Conservation (phyloP, 2,888 invertebrate genomes). For the Drosophila nr. medialis region DNA sequence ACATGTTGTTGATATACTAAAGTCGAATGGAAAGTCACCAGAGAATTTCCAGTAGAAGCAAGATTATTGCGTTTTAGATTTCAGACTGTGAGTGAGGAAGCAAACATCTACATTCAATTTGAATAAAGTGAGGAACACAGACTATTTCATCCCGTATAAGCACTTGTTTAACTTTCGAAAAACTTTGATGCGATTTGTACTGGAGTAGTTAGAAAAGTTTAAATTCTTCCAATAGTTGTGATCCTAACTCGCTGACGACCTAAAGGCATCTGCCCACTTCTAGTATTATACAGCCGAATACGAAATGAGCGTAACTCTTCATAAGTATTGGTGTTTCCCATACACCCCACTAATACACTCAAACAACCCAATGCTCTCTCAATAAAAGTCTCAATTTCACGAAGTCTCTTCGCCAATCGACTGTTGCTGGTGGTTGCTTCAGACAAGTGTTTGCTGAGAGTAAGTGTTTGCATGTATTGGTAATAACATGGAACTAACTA, state of each 20-base stretch:
- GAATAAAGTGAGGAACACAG: background rate
- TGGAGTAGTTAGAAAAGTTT: background rate
- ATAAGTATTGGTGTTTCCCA: conserved; percentile 31
- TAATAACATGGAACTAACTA: conserved; percentile 22
- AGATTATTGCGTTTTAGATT: conserved; percentile 15
- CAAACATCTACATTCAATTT: background rate
- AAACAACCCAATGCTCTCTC: conserved; percentile 29
- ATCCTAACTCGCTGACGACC: conserved; percentile 21
- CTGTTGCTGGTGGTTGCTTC: background rate
- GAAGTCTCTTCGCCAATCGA: conserved; percentile 2
- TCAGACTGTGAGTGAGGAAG: background rate
- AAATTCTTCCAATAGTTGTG: background rate
- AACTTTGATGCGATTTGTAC: background rate
- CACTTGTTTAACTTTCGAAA: background rate
- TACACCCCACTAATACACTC: conserved; percentile 36
- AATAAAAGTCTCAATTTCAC: conserved; percentile 14
- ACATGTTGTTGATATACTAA: conserved; percentile 23
- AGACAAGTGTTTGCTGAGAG: too few species aligned
- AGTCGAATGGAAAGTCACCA: conserved; percentile 31
- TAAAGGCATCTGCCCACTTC: conserved; percentile 21
- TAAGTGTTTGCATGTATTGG: conserved; percentile 12
- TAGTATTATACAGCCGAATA: background rate
- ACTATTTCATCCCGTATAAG: conserved; percentile 3
- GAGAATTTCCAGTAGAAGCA: conserved; percentile 21
- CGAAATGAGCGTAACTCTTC: conserved; percentile 4